phyloP scores from a whole-genome alignment of 2,797 vertebrate species.

The Sebastes reedi region DNA sequence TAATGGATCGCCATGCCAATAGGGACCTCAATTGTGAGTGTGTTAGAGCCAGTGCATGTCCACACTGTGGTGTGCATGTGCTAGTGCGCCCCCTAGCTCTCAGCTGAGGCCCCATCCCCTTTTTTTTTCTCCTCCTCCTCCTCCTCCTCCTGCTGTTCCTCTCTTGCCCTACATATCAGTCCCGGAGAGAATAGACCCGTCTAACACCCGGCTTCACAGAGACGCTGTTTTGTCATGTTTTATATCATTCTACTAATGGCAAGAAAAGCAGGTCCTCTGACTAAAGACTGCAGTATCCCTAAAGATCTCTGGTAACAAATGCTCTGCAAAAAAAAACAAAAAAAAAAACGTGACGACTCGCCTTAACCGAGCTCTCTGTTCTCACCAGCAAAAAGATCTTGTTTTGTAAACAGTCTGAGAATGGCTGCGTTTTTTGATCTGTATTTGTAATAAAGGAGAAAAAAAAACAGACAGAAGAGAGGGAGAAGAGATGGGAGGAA shows the following conservation, averaged over 20 bases:
- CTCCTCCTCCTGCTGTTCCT: slow-evolving; percentile 68
- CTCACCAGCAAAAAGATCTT: slow-evolving; percentile 57
- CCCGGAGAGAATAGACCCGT: slow-evolving; percentile 82
- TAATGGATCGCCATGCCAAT: slow-evolving; percentile 35
- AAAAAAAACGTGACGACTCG: slow-evolving; percentile 50
- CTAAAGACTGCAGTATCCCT: slow-evolving; percentile 80
- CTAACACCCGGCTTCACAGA: slow-evolving; percentile 82
- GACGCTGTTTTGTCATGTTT: slow-evolving; percentile 85
- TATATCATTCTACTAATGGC: slow-evolving; percentile 85
- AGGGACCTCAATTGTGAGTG: slow-evolving; percentile 21
- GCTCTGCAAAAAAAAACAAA: slow-evolving; percentile 53
- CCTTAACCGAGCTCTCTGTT: slow-evolving; percentile 66
- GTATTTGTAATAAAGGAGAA: slow-evolving; percentile 63
- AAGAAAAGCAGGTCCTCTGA: slow-evolving; percentile 80
- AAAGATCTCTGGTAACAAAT: slow-evolving; percentile 79
- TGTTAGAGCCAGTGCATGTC: slow-evolving; percentile 34
- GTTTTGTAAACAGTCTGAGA: slow-evolving; percentile 70
- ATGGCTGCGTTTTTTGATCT: slow-evolving; percentile 56
- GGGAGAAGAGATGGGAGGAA: slow-evolving; percentile 37
- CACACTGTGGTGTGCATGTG: slow-evolving; percentile 41
- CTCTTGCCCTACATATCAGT: slow-evolving; percentile 84
- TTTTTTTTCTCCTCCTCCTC: slow-evolving; percentile 32
- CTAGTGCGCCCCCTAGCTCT: slow-evolving; percentile 78
- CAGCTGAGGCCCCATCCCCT: slow-evolving; percentile 27
- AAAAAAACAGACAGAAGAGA: slow-evolving; percentile 37